Percentiles rank a stretch among this genome's conserved stretches.
Conservation (phyloP, 2,797 vertebrate species). For the Chelidonichthys spinosus region DNA sequence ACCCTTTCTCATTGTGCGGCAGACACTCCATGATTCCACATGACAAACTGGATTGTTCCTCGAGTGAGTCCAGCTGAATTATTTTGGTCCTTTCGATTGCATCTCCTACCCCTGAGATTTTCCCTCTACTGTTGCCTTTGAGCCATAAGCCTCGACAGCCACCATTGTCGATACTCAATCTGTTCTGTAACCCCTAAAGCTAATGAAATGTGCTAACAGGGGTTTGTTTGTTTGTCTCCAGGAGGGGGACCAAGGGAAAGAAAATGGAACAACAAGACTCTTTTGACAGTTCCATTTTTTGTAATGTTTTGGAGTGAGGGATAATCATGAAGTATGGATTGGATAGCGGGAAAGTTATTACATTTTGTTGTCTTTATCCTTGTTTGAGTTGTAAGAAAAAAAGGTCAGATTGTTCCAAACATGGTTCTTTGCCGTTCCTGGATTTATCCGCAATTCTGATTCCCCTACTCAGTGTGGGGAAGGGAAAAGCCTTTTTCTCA, state of each 20-base stretch:
- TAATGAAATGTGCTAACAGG: conserved; percentile 85
- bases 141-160: conserved; percentile 81
- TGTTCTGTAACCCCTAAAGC: conserved; percentile 85
- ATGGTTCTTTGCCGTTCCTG: conserved; percentile 61
- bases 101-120: conserved; percentile 80
- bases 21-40: conserved; percentile 80
- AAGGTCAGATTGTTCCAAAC: conserved; percentile 73
- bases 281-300: conserved; percentile 82
- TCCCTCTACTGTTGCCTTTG: conserved; percentile 78
- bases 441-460: conserved; percentile 70
- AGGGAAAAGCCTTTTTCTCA: conserved; percentile 59
- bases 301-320: conserved; percentile 78
- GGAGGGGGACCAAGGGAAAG: conserved; percentile 73
- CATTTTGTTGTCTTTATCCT: conserved; percentile 80
- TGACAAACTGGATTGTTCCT: conserved; percentile 84
- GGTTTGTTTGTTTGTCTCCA: conserved; percentile 82
- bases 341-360: conserved; percentile 78
- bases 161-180: conserved; percentile 85
- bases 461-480: conserved; percentile 39
- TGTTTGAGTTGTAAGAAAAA: conserved; percentile 76
- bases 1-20: conserved; percentile 75
- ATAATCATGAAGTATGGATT: conserved; percentile 83
- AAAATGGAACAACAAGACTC: conserved; percentile 81
- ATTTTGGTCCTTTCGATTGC: conserved; percentile 83
- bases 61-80: conserved; percentile 82